Evolutionary conservation across 2,113 vertebrate genomes (phyloP), one percentile per base, ranked within the genome.

Genomic region (Rhinopomastus cyanomelas): DNA sequence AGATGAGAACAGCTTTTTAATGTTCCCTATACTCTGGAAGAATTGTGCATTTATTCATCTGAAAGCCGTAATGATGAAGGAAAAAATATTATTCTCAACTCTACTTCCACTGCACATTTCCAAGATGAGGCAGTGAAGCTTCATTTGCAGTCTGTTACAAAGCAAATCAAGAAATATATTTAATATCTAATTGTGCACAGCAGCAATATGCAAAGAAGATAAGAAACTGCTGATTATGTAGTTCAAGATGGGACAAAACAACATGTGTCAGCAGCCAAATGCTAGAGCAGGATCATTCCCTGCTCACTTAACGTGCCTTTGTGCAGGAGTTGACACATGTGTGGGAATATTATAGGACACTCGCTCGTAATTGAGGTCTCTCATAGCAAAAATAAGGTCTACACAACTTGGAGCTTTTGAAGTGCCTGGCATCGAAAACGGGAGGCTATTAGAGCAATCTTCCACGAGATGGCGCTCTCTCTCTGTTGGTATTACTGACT

Each of bases 1-100:
- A 97, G 94, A 95, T 91, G 89, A 90, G 92, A 97, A 97, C 96
- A 97, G 97, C 95, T 97, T 98, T 97, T 96, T 97, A 97, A 97
- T 97, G 96, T 97, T 96, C 29, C n/a, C 96, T 96, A 88, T 95
- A 97, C 91, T 96, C 96, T 97, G 93, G 88, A 96, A 96, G 96
- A 96, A 97, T 90, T 88, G 89, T 86, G 94, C 82, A 90, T 96
- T 97, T 97, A 96, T 96, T 97, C 96, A 97, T 96, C 85, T 53
- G 96, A 96, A 97, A 93, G 93, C 93, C 94, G 88, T 96, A 95
- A 97, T 73, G 88, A 96, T 94, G 84, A 95, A 96, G 76, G 91
- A 32, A 68, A 94, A 97, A 96, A 95, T 96, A 97, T 92, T 97
- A 95, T 96, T 96, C 93, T 91, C 87, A 95, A 79, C 60, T 92